Conservation (phyloP, 2,113 vertebrate genomes). For the Butastur rufipennis region DNA sequence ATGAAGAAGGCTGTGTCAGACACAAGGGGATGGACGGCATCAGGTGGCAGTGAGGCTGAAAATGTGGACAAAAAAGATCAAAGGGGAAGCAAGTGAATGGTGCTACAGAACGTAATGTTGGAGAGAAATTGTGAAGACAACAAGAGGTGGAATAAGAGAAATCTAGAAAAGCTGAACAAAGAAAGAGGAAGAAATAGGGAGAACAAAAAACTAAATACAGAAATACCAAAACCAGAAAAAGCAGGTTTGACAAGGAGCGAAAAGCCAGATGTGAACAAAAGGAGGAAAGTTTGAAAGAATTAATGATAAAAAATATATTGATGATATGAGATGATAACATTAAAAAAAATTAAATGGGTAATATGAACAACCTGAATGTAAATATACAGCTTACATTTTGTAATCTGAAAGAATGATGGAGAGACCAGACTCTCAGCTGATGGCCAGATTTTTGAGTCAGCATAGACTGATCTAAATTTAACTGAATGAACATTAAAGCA, state of each 20-base stretch:
- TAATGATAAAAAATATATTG: not conserved
- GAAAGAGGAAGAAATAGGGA: constrained; percentile 6
- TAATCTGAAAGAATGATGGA: not conserved
- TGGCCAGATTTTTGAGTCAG: not conserved
- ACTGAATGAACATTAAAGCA: not conserved
- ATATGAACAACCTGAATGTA: not conserved
- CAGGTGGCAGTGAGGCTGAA: not conserved
- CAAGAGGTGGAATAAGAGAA: not conserved
- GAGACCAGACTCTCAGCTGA: not conserved
- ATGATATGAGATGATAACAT: not conserved
- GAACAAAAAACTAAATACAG: not conserved
- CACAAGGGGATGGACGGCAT: not conserved
- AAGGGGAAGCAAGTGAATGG: not conserved
- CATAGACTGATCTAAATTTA: not conserved
- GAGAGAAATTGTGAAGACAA: not conserved
- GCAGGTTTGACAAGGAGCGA: not conserved
- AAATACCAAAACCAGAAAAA: not conserved
- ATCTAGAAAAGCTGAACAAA: not conserved
- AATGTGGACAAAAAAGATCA: not conserved
- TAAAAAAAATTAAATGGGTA: not conserved
- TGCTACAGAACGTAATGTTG: not conserved
- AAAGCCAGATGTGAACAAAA: not conserved
- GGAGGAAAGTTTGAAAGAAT: not conserved
- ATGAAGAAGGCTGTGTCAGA: not conserved
- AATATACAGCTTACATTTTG: not conserved